Percentiles rank a stretch among this genome's conserved stretches.
Evolutionary conservation across 2,113 vertebrate species (phyloP).

Genomic region (Tiliqua scincoides): DNA sequence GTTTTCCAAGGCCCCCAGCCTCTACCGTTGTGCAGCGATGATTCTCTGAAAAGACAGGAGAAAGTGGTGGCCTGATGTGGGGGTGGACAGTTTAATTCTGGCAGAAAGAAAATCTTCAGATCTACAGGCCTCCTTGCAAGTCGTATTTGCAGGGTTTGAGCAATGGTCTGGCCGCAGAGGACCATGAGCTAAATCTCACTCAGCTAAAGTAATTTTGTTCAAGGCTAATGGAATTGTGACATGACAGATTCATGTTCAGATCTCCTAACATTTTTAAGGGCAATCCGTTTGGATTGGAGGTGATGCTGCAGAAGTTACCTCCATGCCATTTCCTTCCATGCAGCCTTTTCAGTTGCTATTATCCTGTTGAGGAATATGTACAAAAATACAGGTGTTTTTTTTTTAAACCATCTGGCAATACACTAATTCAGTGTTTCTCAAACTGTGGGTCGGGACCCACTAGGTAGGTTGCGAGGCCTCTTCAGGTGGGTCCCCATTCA

Average conservation of each 20-base stretch:
- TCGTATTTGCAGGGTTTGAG: not conserved
- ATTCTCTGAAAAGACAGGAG: not conserved
- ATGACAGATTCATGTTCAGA: not conserved
- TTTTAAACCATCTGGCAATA: too few species aligned
- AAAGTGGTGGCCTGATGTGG: not conserved
- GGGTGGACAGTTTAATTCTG: constrained; percentile 16
- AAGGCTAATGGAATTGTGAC: not conserved
- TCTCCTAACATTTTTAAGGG: not conserved
- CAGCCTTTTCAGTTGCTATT: too few species aligned
- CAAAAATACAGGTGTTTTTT: too few species aligned
- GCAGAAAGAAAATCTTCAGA: constrained; percentile 1
- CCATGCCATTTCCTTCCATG: too few species aligned
- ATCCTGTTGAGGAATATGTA: too few species aligned
- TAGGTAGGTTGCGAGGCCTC: too few species aligned
- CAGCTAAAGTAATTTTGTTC: not conserved
- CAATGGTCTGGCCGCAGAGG: not conserved
- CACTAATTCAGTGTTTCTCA: too few species aligned
- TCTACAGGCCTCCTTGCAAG: not conserved
- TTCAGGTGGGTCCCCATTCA: too few species aligned
- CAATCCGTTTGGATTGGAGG: too few species aligned
- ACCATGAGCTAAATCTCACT: not conserved
- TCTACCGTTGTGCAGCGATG: not conserved
- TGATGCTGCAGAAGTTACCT: too few species aligned
- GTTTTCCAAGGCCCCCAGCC: not conserved
- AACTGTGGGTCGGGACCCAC: too few species aligned